Conservation (phyloP, 2,888 invertebrate species). For the Syrista parreyssii region DNA sequence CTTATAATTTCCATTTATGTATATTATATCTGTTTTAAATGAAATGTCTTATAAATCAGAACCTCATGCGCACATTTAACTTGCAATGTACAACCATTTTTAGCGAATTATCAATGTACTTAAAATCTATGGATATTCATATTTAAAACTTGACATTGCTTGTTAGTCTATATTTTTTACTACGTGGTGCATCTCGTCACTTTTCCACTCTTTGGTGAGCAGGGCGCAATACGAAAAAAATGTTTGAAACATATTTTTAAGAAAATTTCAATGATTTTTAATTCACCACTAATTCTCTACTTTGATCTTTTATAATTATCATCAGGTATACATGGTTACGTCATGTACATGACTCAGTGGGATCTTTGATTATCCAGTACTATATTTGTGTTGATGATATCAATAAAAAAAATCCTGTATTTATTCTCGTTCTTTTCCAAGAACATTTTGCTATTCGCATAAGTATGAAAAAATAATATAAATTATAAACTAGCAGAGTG, state of each 20-base stretch:
- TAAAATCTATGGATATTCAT: background rate
- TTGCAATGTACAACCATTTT: background rate
- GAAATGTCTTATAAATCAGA: background rate
- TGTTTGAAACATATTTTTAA: background rate
- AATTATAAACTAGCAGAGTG: slow-evolving; percentile 33
- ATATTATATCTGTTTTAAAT: background rate
- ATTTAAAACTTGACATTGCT: background rate
- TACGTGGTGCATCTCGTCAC: background rate
- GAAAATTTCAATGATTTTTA: background rate
- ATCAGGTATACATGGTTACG: background rate
- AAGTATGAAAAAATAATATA: slow-evolving; percentile 19
- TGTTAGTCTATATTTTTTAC: background rate
- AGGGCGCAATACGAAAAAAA: background rate
- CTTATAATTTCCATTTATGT: background rate
- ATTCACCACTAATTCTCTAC: background rate
- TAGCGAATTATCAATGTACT: background rate
- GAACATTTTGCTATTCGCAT: background rate
- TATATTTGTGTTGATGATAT: slow-evolving; percentile 2
- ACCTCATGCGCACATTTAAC: background rate
- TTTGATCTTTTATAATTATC: background rate
- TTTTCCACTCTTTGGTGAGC: background rate
- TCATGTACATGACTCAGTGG: background rate
- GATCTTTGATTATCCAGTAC: background rate
- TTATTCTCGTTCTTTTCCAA: background rate
- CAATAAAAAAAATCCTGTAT: slow-evolving; percentile 1